phyloP scores from a whole-genome alignment of 2,113 vertebrate genomes.

The Ceratotherium simum region DNA sequence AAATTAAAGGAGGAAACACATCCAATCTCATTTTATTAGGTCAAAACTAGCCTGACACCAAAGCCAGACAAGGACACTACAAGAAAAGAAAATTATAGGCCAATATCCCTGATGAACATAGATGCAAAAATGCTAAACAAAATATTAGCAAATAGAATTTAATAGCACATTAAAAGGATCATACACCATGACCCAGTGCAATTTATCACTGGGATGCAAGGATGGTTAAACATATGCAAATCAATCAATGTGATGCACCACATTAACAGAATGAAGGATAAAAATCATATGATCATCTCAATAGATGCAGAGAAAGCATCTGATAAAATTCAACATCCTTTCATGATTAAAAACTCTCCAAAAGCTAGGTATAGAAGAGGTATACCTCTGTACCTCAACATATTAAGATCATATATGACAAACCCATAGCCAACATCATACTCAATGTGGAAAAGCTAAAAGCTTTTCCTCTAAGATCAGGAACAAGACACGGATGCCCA shows the following conservation, averaged over 20 bases:
- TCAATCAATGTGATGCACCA: not conserved
- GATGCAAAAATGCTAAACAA: constrained; percentile 21
- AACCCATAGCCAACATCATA: not conserved
- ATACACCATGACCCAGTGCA: not conserved
- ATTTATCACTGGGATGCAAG: not conserved
- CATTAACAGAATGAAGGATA: not conserved
- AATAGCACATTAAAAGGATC: not conserved
- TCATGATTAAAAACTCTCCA: not conserved
- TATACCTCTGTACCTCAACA: not conserved
- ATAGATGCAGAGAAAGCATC: not conserved
- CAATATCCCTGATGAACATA: not conserved
- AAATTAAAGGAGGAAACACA: not conserved
- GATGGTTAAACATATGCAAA: not conserved
- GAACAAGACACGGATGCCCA: not conserved
- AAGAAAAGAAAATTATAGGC: not conserved
- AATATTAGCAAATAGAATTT: not conserved
- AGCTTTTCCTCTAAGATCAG: not conserved
- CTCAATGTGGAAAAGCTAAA: not conserved
- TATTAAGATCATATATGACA: not conserved
- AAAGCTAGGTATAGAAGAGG: not conserved
- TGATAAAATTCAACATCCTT: not conserved
- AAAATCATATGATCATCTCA: not conserved
- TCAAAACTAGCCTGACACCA: not conserved
- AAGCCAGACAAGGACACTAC: not conserved
- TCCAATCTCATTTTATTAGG: not conserved